These are phyloP conservation scores for Gymnobelideus leadbeateri DNA, from an alignment of 2,113 vertebrate species.

Conservation along the genomic window DNA sequence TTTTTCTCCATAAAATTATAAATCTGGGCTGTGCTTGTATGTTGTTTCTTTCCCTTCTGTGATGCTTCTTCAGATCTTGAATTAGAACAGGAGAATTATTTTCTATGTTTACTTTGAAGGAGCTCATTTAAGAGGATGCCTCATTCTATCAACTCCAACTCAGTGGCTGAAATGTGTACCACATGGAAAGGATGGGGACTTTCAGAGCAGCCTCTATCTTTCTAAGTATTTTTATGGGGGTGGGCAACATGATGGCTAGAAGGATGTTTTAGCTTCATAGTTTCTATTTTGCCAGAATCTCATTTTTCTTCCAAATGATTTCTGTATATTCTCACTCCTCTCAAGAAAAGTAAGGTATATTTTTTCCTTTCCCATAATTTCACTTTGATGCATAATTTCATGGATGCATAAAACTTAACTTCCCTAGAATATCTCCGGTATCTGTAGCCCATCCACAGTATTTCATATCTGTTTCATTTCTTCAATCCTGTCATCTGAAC, in stretches of 20 bases:
- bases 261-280: not conserved
- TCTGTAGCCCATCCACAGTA: not conserved
- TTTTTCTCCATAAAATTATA: not conserved
- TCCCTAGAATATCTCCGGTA: not conserved
- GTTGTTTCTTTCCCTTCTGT: not conserved
- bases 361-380: not conserved
- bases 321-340: not conserved
- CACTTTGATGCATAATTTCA: not conserved
- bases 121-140: not conserved
- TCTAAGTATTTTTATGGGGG: not conserved
- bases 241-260: not conserved
- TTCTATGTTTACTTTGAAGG: not conserved
- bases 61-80: conserved; percentile 3
- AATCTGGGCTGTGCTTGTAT: conserved; percentile 5
- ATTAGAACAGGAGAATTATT: not conserved
- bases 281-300: not conserved
- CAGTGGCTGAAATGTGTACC: not conserved
- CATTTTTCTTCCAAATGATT: conserved; percentile 4
- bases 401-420: not conserved
- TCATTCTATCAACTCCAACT: not conserved
- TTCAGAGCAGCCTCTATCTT: not conserved
- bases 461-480: not conserved
- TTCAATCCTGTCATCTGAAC: not conserved
- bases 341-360: not conserved
- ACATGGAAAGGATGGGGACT: not conserved